A percentile compares a stretch with the other conserved stretches of the same genome.
Conservation (phyloP, 1,140 invertebrate genomes). For the Ooceraea biroi region DNA sequence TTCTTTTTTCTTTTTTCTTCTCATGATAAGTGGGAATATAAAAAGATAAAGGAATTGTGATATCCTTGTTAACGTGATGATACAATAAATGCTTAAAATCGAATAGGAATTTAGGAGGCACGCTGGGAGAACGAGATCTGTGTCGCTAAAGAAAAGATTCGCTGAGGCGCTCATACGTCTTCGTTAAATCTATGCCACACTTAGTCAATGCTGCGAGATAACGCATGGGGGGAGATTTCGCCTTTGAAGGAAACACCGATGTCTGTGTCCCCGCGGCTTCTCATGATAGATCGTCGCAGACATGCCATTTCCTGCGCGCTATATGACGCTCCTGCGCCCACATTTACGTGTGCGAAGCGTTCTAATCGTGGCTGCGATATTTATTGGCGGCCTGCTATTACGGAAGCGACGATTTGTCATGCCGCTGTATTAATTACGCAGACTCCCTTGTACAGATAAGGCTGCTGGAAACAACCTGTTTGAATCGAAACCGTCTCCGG, state of each 20-base stretch:
- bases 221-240: conserved; percentile 52
- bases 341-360: neutral
- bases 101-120: neutral
- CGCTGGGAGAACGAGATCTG: neutral
- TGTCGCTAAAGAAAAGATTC: neutral
- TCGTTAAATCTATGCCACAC: conserved; percentile 52
- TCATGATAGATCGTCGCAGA: conserved; percentile 56
- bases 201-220: conserved; percentile 54
- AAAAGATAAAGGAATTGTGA: no score
- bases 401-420: conserved; percentile 65
- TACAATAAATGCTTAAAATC: neutral
- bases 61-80: no score
- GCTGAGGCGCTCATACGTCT: conserved; percentile 34
- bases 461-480: conserved; percentile 48
- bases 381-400: conserved; percentile 58
- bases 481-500: conserved; percentile 55
- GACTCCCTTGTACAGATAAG: conserved; percentile 53
- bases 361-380: conserved; percentile 54
- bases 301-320: conserved; percentile 45
- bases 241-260: conserved; percentile 47
- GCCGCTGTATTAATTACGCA: conserved; percentile 60
- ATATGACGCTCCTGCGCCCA: neutral
- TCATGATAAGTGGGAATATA: neutral
- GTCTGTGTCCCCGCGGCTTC: conserved; percentile 37
- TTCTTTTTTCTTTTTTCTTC: neutral